A percentile compares a stretch with the other conserved stretches of the same genome.
phyloP scores from a whole-genome alignment of 1,140 invertebrate species.

The Sinonovacula constricta region DNA sequence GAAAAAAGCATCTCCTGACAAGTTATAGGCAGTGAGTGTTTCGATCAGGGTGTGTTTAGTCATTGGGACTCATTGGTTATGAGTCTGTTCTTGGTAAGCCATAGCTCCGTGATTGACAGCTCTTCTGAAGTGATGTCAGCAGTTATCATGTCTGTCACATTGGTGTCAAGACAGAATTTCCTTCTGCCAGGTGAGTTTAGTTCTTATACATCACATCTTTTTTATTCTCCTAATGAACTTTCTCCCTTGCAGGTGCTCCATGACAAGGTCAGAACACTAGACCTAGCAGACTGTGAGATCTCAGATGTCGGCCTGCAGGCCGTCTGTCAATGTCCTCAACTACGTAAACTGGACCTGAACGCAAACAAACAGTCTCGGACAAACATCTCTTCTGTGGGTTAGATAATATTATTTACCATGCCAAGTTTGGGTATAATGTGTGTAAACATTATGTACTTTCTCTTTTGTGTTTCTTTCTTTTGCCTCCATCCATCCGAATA shows the following conservation, averaged over 20 bases:
- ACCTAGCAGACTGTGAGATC: slow-evolving; percentile 60
- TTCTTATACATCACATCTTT: neutral
- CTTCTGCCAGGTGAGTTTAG: neutral
- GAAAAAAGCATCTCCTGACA: too few relatives aligned
- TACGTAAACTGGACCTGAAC: slow-evolving; percentile 67
- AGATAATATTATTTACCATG: too few relatives aligned
- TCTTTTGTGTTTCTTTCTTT: too few relatives aligned
- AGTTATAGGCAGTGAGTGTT: too few relatives aligned
- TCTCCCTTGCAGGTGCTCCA: slow-evolving; percentile 61
- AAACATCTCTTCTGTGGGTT: slow-evolving; percentile 63
- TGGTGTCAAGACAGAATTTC: neutral
- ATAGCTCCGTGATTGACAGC: neutral
- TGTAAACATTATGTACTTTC: too few relatives aligned
- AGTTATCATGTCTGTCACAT: neutral
- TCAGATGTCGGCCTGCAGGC: slow-evolving; percentile 60
- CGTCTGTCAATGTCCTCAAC: slow-evolving; percentile 53
- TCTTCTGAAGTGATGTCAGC: neutral
- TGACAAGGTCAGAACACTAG: slow-evolving; percentile 56
- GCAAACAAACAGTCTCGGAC: slow-evolving; percentile 59
- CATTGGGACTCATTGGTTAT: too few relatives aligned
- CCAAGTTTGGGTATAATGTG: too few relatives aligned
- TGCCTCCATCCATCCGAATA: too few relatives aligned
- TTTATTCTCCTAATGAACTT: slow-evolving; percentile 12
- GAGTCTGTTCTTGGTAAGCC: too few relatives aligned
- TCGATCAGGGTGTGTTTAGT: too few relatives aligned